phyloP scores from a whole-genome alignment of 2,888 invertebrate genomes.

The Amiota minor region DNA sequence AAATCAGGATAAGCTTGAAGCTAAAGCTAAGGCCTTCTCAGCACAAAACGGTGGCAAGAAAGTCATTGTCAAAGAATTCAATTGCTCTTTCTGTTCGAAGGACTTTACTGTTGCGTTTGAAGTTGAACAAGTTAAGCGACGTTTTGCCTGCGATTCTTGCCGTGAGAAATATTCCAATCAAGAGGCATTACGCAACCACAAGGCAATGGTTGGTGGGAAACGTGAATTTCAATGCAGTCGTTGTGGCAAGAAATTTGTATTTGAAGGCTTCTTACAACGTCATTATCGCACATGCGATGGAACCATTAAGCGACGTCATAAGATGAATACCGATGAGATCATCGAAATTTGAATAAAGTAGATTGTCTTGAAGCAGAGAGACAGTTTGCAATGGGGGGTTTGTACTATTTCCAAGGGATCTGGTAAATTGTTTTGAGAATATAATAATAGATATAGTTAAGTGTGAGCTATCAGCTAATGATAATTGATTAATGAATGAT shows the following conservation, averaged over 20 bases:
- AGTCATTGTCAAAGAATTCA: slow-evolving; percentile 71
- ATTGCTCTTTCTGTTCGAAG: slow-evolving; percentile 70
- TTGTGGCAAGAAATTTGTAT: slow-evolving; percentile 72
- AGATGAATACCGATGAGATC: slow-evolving; percentile 65
- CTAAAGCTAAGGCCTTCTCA: slow-evolving; percentile 64
- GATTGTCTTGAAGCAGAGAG: neutral
- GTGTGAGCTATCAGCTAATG: no score
- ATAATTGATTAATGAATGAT: no score
- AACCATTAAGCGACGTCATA: slow-evolving; percentile 72
- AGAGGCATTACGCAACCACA: slow-evolving; percentile 70
- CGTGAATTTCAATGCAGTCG: slow-evolving; percentile 71
- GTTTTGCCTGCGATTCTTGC: slow-evolving; percentile 72
- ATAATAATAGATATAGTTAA: no score
- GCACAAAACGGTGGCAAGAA: slow-evolving; percentile 69
- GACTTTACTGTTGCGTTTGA: slow-evolving; percentile 72
- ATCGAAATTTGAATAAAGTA: neutral
- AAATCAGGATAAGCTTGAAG: slow-evolving; percentile 69
- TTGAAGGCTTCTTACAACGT: slow-evolving; percentile 72
- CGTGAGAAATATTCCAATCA: slow-evolving; percentile 73
- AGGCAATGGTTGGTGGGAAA: slow-evolving; percentile 71
- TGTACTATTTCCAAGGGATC: neutral
- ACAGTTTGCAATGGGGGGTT: neutral
- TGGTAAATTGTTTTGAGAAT: no score
- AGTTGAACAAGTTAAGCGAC: slow-evolving; percentile 70
- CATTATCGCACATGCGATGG: slow-evolving; percentile 72